phyloP scores from a whole-genome alignment of 2,888 invertebrate genomes.

The Leptura quadrifasciata region DNA sequence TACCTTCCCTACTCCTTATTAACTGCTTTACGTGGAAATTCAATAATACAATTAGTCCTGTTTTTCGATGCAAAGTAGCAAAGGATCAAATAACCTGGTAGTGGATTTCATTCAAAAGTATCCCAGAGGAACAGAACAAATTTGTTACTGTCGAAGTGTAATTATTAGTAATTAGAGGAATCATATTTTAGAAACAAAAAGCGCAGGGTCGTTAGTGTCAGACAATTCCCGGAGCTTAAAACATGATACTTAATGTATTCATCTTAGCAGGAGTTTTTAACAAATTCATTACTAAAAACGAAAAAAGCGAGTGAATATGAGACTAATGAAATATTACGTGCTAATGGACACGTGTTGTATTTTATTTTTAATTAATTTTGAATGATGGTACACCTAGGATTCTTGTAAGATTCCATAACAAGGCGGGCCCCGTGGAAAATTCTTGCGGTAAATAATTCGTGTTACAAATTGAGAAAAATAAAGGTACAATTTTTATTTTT shows the following conservation, averaged over 20 bases:
- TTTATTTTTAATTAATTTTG: constrained; percentile 43
- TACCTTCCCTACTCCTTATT: not conserved
- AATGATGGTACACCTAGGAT: constrained; percentile 36
- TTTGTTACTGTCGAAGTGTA: constrained; percentile 66
- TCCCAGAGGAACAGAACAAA: constrained; percentile 61
- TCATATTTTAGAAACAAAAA: constrained; percentile 70
- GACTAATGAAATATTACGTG: constrained; percentile 48
- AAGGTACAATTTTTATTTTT: too few relatives aligned
- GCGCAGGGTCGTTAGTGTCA: constrained; percentile 61
- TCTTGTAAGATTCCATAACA: not conserved
- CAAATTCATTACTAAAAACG: constrained; percentile 47
- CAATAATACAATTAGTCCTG: constrained; percentile 32
- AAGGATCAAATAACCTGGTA: constrained; percentile 46
- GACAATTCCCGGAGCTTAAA: constrained; percentile 55
- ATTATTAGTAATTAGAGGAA: constrained; percentile 68
- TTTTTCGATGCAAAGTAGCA: constrained; percentile 9
- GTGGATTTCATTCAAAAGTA: constrained; percentile 54
- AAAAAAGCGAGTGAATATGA: constrained; percentile 44
- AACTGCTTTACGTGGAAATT: not conserved
- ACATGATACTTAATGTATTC: constrained; percentile 59
- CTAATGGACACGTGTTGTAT: constrained; percentile 40
- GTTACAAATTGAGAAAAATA: too few relatives aligned
- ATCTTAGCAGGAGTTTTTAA: constrained; percentile 54
- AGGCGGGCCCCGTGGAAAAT: too few relatives aligned
- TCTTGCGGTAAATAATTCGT: too few relatives aligned